phyloP scores from a whole-genome alignment of 2,113 vertebrate species.

The Oxyruncus cristatus region DNA sequence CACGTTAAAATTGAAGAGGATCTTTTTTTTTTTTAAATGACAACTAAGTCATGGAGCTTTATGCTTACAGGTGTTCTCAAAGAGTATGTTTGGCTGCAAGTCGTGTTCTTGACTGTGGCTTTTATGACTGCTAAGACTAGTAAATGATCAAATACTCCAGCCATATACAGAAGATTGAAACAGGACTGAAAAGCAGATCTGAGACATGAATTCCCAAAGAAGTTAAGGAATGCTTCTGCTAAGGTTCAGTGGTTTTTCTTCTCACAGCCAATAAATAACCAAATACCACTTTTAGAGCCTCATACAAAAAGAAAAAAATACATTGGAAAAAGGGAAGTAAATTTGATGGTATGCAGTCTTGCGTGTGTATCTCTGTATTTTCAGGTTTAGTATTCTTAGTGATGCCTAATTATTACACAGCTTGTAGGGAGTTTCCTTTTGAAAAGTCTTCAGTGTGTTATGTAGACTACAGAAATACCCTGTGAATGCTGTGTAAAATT shows the following conservation, averaged over 20 bases:
- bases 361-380: neutral
- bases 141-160: neutral
- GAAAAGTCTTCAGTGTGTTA: neutral
- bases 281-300: neutral
- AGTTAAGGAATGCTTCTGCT: neutral
- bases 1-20: neutral
- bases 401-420: neutral
- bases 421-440: neutral
- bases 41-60: neutral
- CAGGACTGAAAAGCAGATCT: neutral
- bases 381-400: neutral
- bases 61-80: neutral
- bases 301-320: neutral
- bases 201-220: neutral
- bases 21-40: neutral
- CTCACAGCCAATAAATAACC: neutral
- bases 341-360: neutral
- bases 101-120: neutral
- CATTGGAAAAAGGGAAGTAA: fast-evolving
- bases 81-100: neutral
- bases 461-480: neutral
- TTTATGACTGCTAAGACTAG: neutral
- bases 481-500: neutral
- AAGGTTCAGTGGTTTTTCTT: neutral
- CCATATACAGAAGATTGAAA: neutral